Conservation (phyloP, 2,797 vertebrate species). For the Onychomys torridus region DNA sequence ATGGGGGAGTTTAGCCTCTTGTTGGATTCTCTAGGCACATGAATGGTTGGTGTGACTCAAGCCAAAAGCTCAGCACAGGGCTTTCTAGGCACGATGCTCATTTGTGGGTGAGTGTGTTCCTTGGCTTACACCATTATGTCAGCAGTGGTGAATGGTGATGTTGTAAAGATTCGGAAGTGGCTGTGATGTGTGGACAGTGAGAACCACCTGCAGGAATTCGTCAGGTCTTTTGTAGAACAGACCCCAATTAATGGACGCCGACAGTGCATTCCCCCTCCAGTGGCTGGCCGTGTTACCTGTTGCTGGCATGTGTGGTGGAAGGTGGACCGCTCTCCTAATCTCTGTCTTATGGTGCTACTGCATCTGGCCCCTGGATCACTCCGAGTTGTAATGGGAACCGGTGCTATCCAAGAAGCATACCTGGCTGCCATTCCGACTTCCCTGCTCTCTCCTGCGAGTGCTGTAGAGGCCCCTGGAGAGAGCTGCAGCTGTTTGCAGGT, state of each 20-base stretch:
- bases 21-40: background rate
- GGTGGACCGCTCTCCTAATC: background rate
- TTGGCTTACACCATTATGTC: background rate
- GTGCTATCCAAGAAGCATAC: background rate
- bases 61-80: rapidly evolving
- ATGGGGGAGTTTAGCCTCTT: background rate
- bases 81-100: background rate
- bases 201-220: background rate
- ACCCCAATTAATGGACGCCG: background rate
- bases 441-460: rapidly evolving
- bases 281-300: background rate
- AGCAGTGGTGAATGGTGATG: too few species aligned
- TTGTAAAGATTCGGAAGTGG: background rate
- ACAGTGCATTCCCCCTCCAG: too few species aligned
- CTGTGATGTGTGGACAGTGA: background rate
- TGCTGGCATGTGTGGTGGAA: background rate
- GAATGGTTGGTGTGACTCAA: background rate
- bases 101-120: background rate
- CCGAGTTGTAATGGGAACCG: background rate
- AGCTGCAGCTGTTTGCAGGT: background rate
- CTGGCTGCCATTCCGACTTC: background rate
- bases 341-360: background rate
- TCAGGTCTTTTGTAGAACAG: background rate
- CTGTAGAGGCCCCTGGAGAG: rapidly evolving
- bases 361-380: background rate